Base-by-base conservation (phyloP, 2,797 vertebrate species). In the Tenualosa ilisha region DNA sequence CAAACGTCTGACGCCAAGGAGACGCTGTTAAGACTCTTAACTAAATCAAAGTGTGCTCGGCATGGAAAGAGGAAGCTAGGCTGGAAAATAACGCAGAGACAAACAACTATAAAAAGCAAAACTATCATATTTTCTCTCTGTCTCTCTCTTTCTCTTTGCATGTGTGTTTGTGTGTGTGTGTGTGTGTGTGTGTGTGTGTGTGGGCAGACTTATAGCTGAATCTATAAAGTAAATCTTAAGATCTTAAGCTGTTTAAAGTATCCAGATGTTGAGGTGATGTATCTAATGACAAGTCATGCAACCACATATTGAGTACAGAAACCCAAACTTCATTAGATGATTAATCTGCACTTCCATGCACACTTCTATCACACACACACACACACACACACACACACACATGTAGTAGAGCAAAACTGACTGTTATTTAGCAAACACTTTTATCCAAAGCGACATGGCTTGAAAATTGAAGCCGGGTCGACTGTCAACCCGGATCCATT, bases 361-460 rank as follows among this genome's bases (percentile, higher is more conserved):
- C 54, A 83, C 85, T 40, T 20, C 56, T 75, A 86, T 31, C 75
- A 84, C 85, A 82, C 37, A 68, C 79, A 83, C 54, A 56, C 17
- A 56, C 54, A 72, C 12, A 72, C 65, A 40, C 85, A 82, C 37
- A 68, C 79, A 83, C 54, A 56, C 17, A 56, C 54, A 72, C 12
- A 72, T 31, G 17, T 31, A 72, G 3, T 46, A 46, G 7, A 46
- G 46, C 7, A 7, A 3, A 46, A 46, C 7, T 46, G 46, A 46
- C 7, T 46, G 46, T 46, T n/a, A n/a, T n/a, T 46, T 46, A 46
- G 46, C 7, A 46, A 7, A 46, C 46, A 46, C 46, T 46, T 46
- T 46, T 46, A 46, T 46, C 0, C 3, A 46, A 4, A 7, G 46
- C 46, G 7, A 46, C 46, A 46, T 46, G 46, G 46, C 0, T 7